Evolutionary conservation across 1,140 invertebrate genomes (phyloP).

Genomic region (Sitobion miscanthi): DNA sequence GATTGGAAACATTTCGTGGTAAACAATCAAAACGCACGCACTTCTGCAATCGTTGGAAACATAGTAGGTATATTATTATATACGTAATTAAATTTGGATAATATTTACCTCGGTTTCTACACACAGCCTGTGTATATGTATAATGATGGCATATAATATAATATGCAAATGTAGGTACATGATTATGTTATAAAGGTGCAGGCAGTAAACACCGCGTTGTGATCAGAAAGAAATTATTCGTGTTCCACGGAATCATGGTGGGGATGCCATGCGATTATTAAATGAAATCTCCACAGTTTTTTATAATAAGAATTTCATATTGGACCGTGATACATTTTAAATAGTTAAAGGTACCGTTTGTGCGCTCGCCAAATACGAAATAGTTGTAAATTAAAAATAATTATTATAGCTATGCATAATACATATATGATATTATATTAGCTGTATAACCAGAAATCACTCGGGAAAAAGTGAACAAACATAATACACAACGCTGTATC

Average conservation of each 20-base stretch:
- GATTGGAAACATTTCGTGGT: not conserved
- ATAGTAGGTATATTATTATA: not conserved
- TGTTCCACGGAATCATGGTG: not conserved
- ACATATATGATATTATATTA: no score
- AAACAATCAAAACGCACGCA: not conserved
- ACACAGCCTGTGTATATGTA: not conserved
- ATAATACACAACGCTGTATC: no score
- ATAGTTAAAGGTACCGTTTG: no score
- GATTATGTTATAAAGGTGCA: not conserved
- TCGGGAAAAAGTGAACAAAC: no score
- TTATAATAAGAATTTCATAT: not conserved
- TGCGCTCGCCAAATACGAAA: not conserved
- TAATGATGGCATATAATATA: not conserved
- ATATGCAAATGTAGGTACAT: not conserved
- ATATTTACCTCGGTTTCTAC: not conserved
- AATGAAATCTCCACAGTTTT: not conserved
- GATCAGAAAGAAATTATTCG: not conserved
- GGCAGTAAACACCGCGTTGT: not conserved
- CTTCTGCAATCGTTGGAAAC: not conserved
- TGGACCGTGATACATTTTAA: not conserved
- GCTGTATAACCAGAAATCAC: no score
- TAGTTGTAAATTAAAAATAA: no score
- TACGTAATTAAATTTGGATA: not conserved
- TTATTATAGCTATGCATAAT: no score
- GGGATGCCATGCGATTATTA: not conserved